A percentile compares a stretch with the other conserved stretches of the same genome.
phyloP scores from a whole-genome alignment of 2,113 vertebrate genomes.

The Protomyctophum bolini region DNA sequence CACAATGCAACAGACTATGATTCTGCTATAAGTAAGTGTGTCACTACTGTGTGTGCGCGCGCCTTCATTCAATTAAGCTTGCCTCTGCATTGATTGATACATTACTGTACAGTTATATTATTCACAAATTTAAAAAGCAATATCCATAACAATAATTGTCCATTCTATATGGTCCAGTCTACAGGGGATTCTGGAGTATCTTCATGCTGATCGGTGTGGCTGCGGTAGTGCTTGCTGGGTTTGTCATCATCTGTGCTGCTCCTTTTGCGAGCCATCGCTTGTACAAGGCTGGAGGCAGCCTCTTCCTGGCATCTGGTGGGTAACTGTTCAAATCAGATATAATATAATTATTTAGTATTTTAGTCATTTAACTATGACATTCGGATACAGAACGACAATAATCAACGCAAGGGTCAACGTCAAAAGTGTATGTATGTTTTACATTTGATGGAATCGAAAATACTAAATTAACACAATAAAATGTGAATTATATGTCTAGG shows the following conservation, averaged over 20 bases:
- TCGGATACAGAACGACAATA: too few relatives aligned
- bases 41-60: neutral
- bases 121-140: neutral
- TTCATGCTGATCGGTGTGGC: slow-evolving; percentile 91
- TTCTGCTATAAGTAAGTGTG: slow-evolving; percentile 89
- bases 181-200: slow-evolving; percentile 95
- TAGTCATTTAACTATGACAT: too few relatives aligned
- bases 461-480: neutral
- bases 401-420: too few relatives aligned
- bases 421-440: too few relatives aligned
- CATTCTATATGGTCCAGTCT: slow-evolving; percentile 80
- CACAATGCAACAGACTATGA: slow-evolving; percentile 89
- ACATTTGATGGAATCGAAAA: neutral
- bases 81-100: neutral
- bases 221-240: slow-evolving; percentile 83
- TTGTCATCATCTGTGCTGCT: slow-evolving; percentile 94
- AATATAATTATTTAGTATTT: too few relatives aligned
- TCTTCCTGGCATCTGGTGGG: slow-evolving; percentile 89
- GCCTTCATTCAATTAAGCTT: neutral
- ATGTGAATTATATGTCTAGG: too few relatives aligned
- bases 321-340: neutral
- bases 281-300: slow-evolving; percentile 91
- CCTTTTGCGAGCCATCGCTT: slow-evolving; percentile 90
- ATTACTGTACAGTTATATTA: neutral
- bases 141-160: neutral